Evolutionary conservation across 2,888 invertebrate genomes (phyloP).

Genomic region (Lapara coniferarum): DNA sequence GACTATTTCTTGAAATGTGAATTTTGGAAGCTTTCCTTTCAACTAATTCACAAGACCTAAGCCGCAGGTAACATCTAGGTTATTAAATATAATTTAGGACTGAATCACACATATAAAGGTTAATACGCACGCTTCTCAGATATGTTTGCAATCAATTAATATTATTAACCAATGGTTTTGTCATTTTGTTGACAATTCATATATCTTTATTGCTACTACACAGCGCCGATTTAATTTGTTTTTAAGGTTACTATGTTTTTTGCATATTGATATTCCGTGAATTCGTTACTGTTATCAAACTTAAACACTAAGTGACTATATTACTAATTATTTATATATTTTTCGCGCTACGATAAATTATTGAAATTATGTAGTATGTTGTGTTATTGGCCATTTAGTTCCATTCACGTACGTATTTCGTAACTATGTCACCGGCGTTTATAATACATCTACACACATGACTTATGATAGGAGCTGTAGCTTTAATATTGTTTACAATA

Average conservation of each 20-base stretch:
- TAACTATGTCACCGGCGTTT: background rate
- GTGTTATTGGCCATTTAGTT: background rate
- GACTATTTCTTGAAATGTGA: too few species aligned
- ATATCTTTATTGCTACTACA: background rate
- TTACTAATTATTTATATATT: too few species aligned
- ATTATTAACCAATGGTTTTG: background rate
- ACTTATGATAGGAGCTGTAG: background rate
- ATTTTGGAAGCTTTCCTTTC: too few species aligned
- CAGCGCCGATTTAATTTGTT: too few species aligned
- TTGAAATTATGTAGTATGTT: background rate
- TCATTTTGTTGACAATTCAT: background rate
- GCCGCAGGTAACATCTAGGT: too few species aligned
- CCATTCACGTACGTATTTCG: background rate
- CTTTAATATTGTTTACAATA: background rate
- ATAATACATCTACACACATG: background rate
- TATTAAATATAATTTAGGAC: too few species aligned
- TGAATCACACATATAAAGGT: background rate
- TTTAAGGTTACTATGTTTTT: too few species aligned
- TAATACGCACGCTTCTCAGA: background rate
- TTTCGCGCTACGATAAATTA: too few species aligned
- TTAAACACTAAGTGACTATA: too few species aligned
- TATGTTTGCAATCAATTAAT: background rate
- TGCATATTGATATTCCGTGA: too few species aligned
- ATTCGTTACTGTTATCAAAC: too few species aligned
- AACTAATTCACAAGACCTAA: too few species aligned